These are phyloP conservation scores for Trachythela sp. DNA, from an alignment of 64 coral and sea anemone species.

Conservation along the genomic window DNA sequence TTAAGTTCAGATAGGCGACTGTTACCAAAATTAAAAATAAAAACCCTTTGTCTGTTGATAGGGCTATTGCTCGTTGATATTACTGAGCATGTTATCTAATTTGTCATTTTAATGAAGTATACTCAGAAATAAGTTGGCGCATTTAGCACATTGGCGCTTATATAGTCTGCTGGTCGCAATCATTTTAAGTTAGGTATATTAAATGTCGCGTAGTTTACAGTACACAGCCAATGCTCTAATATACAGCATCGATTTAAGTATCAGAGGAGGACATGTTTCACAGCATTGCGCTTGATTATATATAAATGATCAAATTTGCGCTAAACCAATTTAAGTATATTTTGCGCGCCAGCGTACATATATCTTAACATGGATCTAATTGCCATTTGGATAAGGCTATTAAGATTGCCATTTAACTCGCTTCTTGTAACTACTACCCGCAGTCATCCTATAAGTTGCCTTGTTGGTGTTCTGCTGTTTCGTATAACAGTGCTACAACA, in stretches of 20 bases:
- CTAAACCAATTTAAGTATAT: not conserved
- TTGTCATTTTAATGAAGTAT: not conserved
- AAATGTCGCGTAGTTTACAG: no score
- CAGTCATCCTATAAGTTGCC: not conserved
- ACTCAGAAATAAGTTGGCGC: not conserved
- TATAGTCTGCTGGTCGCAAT: no score
- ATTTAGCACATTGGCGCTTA: not conserved
- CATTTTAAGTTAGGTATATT: no score
- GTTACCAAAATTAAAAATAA: not conserved
- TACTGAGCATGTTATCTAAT: not conserved
- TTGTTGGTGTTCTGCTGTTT: not conserved
- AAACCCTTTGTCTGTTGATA: not conserved
- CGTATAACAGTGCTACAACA: not conserved
- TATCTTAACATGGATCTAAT: not conserved
- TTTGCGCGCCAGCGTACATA: not conserved
- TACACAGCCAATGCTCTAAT: no score
- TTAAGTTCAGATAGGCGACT: not conserved
- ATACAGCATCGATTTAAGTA: no score
- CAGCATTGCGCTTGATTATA: no score
- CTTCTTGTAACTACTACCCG: not conserved
- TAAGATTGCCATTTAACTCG: conserved; percentile 2
- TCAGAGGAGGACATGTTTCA: no score
- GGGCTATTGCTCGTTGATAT: not conserved
- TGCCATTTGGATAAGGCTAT: not conserved
- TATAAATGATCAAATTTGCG: not conserved